These are phyloP conservation scores for Spisula subtruncata DNA, from an alignment of 2,888 invertebrate species.

Conservation along the genomic window DNA sequence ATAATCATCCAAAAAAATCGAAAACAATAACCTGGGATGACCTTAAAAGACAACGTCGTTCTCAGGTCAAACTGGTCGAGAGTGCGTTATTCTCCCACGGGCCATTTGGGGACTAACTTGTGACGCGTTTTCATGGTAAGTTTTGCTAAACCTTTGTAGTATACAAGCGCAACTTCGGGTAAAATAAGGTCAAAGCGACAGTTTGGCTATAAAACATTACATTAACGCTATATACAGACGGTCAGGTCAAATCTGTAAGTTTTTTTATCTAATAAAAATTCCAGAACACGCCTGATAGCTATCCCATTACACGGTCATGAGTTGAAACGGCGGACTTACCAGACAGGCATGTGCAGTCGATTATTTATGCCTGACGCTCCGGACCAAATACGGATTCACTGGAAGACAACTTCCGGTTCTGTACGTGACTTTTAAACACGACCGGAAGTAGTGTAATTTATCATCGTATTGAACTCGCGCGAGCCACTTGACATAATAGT, in stretches of 20 bases:
- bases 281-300: conserved; percentile 35
- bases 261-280: conserved; percentile 57
- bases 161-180: conserved; percentile 14
- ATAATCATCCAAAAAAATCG: conserved; percentile 38
- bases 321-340: conserved; percentile 22
- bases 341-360: neutral
- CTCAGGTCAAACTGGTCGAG: conserved; percentile 32
- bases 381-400: neutral
- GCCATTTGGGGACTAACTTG: neutral
- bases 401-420: neutral
- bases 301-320: conserved; percentile 33
- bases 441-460: neutral
- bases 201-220: conserved; percentile 34
- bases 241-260: conserved; percentile 31
- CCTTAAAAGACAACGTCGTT: conserved; percentile 7
- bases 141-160: conserved; percentile 19
- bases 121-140: neutral
- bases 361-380: neutral
- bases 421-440: neutral
- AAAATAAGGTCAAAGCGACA: conserved; percentile 40
- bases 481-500: no score
- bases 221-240: neutral
- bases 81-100: conserved; percentile 37
- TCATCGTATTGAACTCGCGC: neutral
- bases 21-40: conserved; percentile 41